phyloP scores from a whole-genome alignment of 1,140 invertebrate genomes.

The Rhysida immarginata region DNA sequence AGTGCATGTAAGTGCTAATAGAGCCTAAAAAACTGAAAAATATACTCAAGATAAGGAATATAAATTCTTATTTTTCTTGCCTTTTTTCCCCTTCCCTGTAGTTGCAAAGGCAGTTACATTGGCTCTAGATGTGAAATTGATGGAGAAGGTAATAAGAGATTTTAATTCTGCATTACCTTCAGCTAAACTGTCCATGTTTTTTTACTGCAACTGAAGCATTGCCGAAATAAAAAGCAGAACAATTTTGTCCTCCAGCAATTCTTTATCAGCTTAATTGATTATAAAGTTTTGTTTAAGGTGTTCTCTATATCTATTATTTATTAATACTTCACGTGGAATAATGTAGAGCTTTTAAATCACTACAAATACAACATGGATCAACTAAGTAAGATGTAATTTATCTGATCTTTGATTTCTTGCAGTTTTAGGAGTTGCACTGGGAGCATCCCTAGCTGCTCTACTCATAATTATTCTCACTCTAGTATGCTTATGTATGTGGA shows the following conservation, averaged over 20 bases:
- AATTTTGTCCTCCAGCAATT: too few species aligned
- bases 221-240: too few species aligned
- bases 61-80: conserved; percentile 7
- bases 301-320: too few species aligned
- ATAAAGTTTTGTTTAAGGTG: too few species aligned
- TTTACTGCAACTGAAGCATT: too few species aligned
- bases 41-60: conserved; percentile 6
- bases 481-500: conserved; percentile 78
- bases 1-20: conserved; percentile 63
- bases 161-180: too few species aligned
- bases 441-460: conserved; percentile 68
- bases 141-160: conserved; percentile 58
- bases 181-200: too few species aligned
- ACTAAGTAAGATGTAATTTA: too few species aligned
- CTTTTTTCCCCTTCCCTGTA: conserved; percentile 31
- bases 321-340: too few species aligned
- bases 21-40: not conserved
- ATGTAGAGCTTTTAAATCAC: too few species aligned
- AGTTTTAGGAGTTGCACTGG: conserved; percentile 73
- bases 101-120: conserved; percentile 70
- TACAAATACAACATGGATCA: too few species aligned
- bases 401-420: conserved; percentile 1
- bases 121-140: conserved; percentile 76
- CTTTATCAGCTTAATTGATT: too few species aligned
- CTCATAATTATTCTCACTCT: conserved; percentile 74